Percentiles rank a stretch among this genome's conserved stretches.
Evolutionary conservation across 2,797 vertebrate genomes (phyloP).

Genomic region (Chaenodraco wilsoni): DNA sequence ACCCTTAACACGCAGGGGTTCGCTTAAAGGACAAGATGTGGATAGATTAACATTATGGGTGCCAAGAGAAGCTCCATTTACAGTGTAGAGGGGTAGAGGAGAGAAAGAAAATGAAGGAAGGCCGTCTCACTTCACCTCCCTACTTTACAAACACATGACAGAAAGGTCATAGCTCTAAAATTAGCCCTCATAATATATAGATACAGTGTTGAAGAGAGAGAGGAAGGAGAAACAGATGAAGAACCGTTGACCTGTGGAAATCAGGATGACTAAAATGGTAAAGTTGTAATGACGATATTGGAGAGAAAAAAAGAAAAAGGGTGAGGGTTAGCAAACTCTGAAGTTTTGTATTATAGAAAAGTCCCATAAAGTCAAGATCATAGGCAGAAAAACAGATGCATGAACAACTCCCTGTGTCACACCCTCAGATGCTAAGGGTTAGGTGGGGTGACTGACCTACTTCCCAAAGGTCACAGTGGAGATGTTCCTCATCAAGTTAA

Average conservation of each 20-base stretch:
- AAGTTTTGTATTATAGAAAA: slow-evolving; percentile 3
- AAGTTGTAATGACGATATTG: neutral
- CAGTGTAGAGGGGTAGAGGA: slow-evolving; percentile 47
- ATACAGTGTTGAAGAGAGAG: slow-evolving; percentile 37
- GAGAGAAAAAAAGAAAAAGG: slow-evolving; percentile 7
- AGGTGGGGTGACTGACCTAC: slow-evolving; percentile 57
- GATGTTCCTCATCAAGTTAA: slow-evolving; percentile 67
- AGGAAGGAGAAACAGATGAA: slow-evolving; percentile 8
- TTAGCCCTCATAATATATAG: slow-evolving; percentile 63
- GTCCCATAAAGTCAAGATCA: slow-evolving; percentile 10
- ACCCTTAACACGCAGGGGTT: neutral
- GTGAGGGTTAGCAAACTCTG: neutral
- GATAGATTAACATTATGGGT: slow-evolving; percentile 58
- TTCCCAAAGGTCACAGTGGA: slow-evolving; percentile 66
- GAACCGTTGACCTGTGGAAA: slow-evolving; percentile 4
- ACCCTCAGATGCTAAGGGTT: slow-evolving; percentile 12
- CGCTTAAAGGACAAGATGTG: slow-evolving; percentile 71
- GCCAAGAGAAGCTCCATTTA: slow-evolving; percentile 74
- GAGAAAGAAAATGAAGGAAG: slow-evolving; percentile 29
- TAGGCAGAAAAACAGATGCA: slow-evolving; percentile 17
- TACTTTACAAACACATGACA: slow-evolving; percentile 69
- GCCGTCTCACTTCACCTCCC: slow-evolving; percentile 41
- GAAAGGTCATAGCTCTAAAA: slow-evolving; percentile 84
- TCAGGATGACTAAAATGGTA: neutral
- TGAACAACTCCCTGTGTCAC: slow-evolving; percentile 12